Evolutionary conservation across 2,888 invertebrate species (phyloP).

Genomic region (Octodonta nipae): DNA sequence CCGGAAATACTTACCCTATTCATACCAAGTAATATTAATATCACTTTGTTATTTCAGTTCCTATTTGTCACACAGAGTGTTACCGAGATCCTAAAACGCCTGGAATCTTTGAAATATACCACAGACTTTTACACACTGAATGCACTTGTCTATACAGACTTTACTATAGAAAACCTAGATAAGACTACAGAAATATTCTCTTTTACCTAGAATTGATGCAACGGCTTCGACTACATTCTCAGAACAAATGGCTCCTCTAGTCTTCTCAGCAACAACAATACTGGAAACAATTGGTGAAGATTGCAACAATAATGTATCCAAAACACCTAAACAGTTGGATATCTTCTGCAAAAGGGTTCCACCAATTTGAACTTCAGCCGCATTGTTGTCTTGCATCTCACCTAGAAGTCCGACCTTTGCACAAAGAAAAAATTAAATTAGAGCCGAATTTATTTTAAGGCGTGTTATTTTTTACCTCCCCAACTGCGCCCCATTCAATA

Average conservation of each 20-base stretch:
- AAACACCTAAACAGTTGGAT: slow-evolving; percentile 45
- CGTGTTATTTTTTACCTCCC: slow-evolving; percentile 61
- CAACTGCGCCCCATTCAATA: slow-evolving; percentile 87
- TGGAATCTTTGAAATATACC: no score
- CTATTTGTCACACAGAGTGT: no score
- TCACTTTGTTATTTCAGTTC: no score
- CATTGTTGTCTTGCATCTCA: slow-evolving; percentile 39
- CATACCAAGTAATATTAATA: no score
- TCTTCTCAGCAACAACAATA: slow-evolving; percentile 79
- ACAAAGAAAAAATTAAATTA: not conserved
- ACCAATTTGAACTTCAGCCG: slow-evolving; percentile 35
- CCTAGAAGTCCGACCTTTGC: slow-evolving; percentile 51
- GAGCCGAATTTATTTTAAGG: slow-evolving; percentile 6
- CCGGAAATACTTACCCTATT: no score
- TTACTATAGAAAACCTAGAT: no score
- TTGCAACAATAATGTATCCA: slow-evolving; percentile 59
- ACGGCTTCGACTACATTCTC: slow-evolving; percentile 61
- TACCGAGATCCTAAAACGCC: no score
- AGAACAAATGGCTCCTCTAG: slow-evolving; percentile 44
- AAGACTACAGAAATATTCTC: no score
- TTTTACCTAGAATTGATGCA: slow-evolving; percentile 41
- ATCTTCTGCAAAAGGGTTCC: slow-evolving; percentile 58
- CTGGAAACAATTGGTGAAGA: slow-evolving; percentile 54
- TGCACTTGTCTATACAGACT: no score
- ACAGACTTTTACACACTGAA: no score